phyloP scores from a whole-genome alignment of 2,797 vertebrate species.

The Schizopygopsis malacanthus region DNA sequence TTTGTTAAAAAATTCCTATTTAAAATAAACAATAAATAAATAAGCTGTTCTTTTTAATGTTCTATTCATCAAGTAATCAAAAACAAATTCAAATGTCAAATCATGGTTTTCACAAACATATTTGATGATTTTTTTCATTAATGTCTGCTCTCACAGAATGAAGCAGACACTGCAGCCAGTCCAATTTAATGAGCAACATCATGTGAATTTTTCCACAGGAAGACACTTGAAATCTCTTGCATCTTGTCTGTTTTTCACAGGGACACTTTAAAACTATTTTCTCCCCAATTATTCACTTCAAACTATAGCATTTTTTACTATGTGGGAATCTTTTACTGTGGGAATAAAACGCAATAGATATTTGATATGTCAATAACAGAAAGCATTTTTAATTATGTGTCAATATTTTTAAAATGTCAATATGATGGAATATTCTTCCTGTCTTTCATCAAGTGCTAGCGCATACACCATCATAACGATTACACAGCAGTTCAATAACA shows the following conservation, averaged over 20 bases:
- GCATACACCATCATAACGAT: conserved; percentile 8
- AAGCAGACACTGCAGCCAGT: background rate
- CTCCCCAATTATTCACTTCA: background rate
- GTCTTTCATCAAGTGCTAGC: background rate
- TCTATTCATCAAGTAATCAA: background rate
- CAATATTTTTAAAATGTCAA: background rate
- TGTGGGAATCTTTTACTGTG: background rate
- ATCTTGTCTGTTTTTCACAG: background rate
- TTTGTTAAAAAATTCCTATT: background rate
- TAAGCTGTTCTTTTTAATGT: background rate
- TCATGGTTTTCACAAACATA: background rate
- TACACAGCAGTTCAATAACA: conserved; percentile 17
- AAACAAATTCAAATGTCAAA: background rate
- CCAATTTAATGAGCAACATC: background rate
- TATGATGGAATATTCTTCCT: background rate
- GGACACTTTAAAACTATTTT: background rate
- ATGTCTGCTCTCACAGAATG: background rate
- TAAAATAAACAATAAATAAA: background rate
- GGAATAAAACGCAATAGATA: background rate
- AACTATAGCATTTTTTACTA: background rate
- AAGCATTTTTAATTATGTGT: background rate
- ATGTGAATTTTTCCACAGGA: background rate
- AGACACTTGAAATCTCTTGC: background rate
- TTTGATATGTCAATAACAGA: background rate
- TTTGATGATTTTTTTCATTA: background rate